phyloP scores from a whole-genome alignment of 1,140 invertebrate species.

The Bombus superbus region DNA sequence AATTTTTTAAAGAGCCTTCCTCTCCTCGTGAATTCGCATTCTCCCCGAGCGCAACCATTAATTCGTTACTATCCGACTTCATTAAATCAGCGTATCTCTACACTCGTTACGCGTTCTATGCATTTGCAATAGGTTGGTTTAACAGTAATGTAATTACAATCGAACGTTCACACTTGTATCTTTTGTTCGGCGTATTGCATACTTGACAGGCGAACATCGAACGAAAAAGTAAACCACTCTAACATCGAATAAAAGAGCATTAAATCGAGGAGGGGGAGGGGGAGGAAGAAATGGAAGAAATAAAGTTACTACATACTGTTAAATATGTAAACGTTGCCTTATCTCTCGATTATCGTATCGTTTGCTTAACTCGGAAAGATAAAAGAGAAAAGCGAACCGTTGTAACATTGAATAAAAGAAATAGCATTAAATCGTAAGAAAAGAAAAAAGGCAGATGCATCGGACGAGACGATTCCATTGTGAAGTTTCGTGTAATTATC shows the following conservation, averaged over 20 bases:
- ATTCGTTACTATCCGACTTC: neutral
- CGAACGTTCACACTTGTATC: neutral
- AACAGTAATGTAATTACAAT: neutral
- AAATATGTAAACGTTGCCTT: neutral
- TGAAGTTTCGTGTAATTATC: conserved; percentile 30
- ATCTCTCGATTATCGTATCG: neutral
- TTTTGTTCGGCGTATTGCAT: too few species aligned
- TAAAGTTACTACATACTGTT: too few species aligned
- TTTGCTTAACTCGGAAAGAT: too few species aligned
- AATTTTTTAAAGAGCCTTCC: neutral
- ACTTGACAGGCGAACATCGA: neutral
- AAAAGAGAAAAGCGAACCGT: neutral
- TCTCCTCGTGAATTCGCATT: neutral
- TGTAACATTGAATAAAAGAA: neutral
- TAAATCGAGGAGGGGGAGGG: too few species aligned
- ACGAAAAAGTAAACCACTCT: neutral
- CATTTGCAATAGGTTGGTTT: neutral
- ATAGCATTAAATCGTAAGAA: neutral
- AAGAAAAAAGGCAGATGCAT: neutral
- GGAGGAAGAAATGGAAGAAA: too few species aligned
- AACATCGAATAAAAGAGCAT: neutral
- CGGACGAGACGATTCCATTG: neutral
- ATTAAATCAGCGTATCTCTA: neutral
- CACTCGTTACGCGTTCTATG: neutral
- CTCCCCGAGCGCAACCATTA: neutral